Evolutionary conservation across 2,888 invertebrate species (phyloP).

Genomic region (Hermaeophaga mercurialis): DNA sequence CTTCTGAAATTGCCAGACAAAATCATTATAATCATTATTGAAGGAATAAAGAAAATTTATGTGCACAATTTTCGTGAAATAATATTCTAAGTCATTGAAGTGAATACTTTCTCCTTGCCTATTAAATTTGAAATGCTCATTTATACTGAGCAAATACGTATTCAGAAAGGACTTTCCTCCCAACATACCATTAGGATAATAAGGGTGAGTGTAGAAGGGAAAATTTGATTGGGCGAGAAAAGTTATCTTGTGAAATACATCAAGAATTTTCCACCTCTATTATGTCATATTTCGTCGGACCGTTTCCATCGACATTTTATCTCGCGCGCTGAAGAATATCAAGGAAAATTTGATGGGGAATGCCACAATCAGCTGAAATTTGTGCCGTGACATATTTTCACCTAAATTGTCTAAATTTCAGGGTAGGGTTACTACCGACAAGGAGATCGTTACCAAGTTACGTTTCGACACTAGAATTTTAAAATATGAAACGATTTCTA

Average conservation of each 20-base stretch:
- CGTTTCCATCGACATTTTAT: constrained; percentile 24
- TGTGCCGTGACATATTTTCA: constrained; percentile 15
- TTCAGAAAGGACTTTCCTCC: constrained; percentile 8
- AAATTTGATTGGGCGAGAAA: constrained; percentile 26
- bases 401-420: constrained; percentile 13
- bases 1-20: not conserved
- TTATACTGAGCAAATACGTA: constrained; percentile 7
- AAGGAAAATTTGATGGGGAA: constrained; percentile 12
- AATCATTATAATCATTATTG: not conserved
- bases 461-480: too few species aligned
- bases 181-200: constrained; percentile 24
- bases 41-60: not conserved
- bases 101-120: constrained; percentile 8
- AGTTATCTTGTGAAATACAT: constrained; percentile 25
- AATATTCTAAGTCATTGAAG: constrained; percentile 3
- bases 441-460: too few species aligned
- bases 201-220: constrained; percentile 21
- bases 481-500: too few species aligned
- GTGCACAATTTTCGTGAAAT: constrained; percentile 5
- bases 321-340: constrained; percentile 15
- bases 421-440: not conserved
- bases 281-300: constrained; percentile 16
- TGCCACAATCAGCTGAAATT: constrained; percentile 13
- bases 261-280: constrained; percentile 26
- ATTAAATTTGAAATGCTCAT: constrained; percentile 16